Evolutionary conservation across 2,797 vertebrate genomes (phyloP), one percentile per base, ranked within the genome.

Genomic region (Jordanella pulchra): DNA sequence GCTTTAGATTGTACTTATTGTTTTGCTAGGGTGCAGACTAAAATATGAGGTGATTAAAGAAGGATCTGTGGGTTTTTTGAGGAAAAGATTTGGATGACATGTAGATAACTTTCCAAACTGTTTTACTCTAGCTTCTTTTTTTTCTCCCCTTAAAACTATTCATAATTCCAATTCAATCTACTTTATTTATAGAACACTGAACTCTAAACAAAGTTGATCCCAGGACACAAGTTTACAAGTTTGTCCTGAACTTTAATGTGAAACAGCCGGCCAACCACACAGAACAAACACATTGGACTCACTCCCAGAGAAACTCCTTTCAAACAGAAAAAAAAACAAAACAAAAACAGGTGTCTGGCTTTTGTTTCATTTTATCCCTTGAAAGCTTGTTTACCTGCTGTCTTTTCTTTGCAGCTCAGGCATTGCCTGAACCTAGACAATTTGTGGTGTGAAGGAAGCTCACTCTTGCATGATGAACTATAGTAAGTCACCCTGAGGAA

Each of bases 301-400:
- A 47, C 48, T 32, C 47, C 48, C 63, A 78, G 67, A 63, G 23
- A 63, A 76, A 69, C 25, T 61, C 45, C 67, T 68, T 75, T 64
- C 75, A 75, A 78, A 64, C 79, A 87, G 90, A 85, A 92, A 93
- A 92, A 86, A 48, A 35, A 39, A n/a, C n/a, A 39, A 39, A 39
- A 39, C 35, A 7, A 39, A 39, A 77, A 83, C 77, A 35, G 1
- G 32, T 55, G 69, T 78, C 78, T 89, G 87, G 81, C 50, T 83
- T 88, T 87, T 85, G 80, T 90, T 89, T 81, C 76, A 54, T 75
- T 85, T 77, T 7, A 47, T 83, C 82, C 65, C 61, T 78, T 80
- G 63, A 78, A 68, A 72, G 76, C 44, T 71, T 89, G 67, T 86
- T 90, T 89, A 88, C 83, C 72, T 80, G 76, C 50, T 39, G 54